Evolutionary conservation across 1,140 invertebrate genomes (phyloP).

Genomic region (Pachypsylla venusta): DNA sequence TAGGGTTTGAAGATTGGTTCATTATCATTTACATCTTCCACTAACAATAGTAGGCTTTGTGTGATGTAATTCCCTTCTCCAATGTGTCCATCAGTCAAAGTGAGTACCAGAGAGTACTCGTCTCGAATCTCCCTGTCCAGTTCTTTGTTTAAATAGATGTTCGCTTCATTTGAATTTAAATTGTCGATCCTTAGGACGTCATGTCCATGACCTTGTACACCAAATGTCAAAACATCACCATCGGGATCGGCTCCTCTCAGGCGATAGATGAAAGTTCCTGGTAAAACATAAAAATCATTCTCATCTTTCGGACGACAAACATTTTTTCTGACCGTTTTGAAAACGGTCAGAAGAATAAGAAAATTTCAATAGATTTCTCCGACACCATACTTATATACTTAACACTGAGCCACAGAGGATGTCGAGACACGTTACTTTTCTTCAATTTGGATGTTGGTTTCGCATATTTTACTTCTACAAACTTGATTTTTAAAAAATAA

Average conservation of each 20-base stretch:
- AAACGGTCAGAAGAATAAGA: too few relatives aligned
- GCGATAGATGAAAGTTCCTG: conserved; percentile 69
- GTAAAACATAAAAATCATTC: conserved; percentile 29
- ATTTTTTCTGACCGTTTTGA: too few relatives aligned
- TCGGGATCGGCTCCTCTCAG: conserved; percentile 68
- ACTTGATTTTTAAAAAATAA: too few relatives aligned
- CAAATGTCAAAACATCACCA: conserved; percentile 67
- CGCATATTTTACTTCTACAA: too few relatives aligned
- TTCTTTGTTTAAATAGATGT: conserved; percentile 73
- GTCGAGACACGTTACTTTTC: too few relatives aligned
- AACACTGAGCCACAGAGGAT: too few relatives aligned
- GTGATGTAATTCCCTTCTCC: conserved; percentile 79
- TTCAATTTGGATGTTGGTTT: too few relatives aligned
- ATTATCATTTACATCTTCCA: conserved; percentile 87
- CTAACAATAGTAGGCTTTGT: conserved; percentile 70
- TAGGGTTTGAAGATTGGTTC: conserved; percentile 73
- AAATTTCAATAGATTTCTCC: too few relatives aligned
- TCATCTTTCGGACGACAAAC: too few relatives aligned
- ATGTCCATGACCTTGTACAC: conserved; percentile 57
- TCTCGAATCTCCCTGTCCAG: conserved; percentile 75
- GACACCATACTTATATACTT: too few relatives aligned
- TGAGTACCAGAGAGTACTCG: conserved; percentile 75
- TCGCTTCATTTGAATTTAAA: conserved; percentile 60
- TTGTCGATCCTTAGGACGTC: conserved; percentile 73
- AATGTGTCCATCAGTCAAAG: conserved; percentile 72